A percentile compares a stretch with the other conserved stretches of the same genome.
Evolutionary conservation across 2,888 invertebrate genomes (phyloP).

Genomic region (Chymomyza fuscimana): DNA sequence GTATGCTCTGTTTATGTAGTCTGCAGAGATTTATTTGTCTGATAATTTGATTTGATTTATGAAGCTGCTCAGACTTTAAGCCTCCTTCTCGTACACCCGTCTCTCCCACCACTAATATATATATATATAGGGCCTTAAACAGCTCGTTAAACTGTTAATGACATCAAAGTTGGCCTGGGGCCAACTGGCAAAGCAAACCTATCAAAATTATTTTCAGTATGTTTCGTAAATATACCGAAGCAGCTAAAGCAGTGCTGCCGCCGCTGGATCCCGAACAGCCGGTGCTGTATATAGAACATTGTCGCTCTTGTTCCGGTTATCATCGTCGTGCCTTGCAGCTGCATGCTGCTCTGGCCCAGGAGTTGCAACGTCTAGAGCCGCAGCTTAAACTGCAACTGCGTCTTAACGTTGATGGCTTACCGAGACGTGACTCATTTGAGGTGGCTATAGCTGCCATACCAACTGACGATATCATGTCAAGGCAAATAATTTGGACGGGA

Average conservation of each 20-base stretch:
- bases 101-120: not conserved
- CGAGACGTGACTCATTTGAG: slow-evolving; percentile 68
- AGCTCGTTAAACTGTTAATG: not conserved
- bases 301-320: slow-evolving; percentile 52
- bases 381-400: slow-evolving; percentile 53
- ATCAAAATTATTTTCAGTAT: not conserved
- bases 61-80: slow-evolving; percentile 29
- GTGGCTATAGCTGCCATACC: slow-evolving; percentile 50
- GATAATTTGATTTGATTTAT: slow-evolving; percentile 63
- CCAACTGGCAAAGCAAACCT: not conserved
- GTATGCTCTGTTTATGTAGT: slow-evolving; percentile 13
- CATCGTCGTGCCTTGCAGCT: slow-evolving; percentile 55
- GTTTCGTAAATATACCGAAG: not conserved
- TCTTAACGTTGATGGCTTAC: slow-evolving; percentile 52
- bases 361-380: slow-evolving; percentile 49
- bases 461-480: slow-evolving; percentile 26
- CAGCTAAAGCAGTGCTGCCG: not conserved
- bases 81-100: not conserved
- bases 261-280: slow-evolving; percentile 53
- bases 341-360: slow-evolving; percentile 54
- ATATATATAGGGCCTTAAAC: not conserved
- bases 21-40: slow-evolving; percentile 56
- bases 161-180: not conserved
- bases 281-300: slow-evolving; percentile 71
- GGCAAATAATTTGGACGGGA: slow-evolving; percentile 64